Base-by-base conservation (phyloP, 1,140 invertebrate genomes). In the Metaphire vulgaris region DNA sequence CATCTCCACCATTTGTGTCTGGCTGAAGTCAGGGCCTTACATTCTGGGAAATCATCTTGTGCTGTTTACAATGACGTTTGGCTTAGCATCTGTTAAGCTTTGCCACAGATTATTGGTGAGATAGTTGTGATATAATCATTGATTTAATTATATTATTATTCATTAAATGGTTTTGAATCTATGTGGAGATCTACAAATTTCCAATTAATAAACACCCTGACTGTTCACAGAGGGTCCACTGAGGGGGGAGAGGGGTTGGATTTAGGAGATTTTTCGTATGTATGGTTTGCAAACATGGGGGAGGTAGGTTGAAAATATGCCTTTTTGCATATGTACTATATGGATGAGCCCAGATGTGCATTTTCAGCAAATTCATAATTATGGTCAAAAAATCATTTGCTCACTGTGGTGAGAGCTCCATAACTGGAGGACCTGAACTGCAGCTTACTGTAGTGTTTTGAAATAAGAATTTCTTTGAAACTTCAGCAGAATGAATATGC, bases 51-150 rank as follows among this genome's bases (percentile, higher is more conserved):
- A 93, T 81, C 91, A 98, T 88, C 95, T 96, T 30, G 91, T 93
- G 68, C 86, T 99, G n/a, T 98, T 97, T 84, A 92, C 98, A 78
- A 85, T 99, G 78, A 91, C 94, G 28, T 99, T 99, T 88, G 97
- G 96, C 72, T 91, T 98, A 88, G 93, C 98, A 73, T 91, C 92
- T 64, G 94, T 95, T 1, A 99, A 98, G 90, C 91, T 98, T 76
- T 98, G 96, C 65, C 98, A 97, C 88, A 91, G 93, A 84, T 88
- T 99, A 79, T 95, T 98, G 87, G 95, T 97, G 88, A 90, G 92
- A 92, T 12, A 12, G 41, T 12, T 12, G 6, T 56, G n/a, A n/a
- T 56, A 56, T 21, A 12, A 56, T 56, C 6, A 56, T 56, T 56
- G 21, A 56, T 56, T 21, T 56, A 21, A 56, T 56, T 56, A 12